Conservation (phyloP, 2,113 vertebrate genomes). For the Rostratula benghalensis region DNA sequence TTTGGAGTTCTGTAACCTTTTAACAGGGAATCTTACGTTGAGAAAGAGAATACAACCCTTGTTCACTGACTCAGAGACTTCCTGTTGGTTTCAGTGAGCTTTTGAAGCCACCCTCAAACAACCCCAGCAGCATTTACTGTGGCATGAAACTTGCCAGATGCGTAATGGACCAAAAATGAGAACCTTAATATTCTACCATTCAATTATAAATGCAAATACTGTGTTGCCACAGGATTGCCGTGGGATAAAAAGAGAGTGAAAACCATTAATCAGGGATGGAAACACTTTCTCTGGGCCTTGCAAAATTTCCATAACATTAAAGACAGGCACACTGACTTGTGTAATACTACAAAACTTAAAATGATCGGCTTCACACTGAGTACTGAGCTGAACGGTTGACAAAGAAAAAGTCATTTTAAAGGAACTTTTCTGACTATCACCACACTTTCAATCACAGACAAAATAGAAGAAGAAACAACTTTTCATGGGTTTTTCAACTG, state of each 20-base stretch:
- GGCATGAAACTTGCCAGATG: not conserved
- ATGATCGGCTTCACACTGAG: not conserved
- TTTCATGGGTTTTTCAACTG: not conserved
- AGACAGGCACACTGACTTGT: not conserved
- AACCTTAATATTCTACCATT: not conserved
- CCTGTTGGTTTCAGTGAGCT: not conserved
- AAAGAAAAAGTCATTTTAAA: not conserved
- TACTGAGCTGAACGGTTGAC: not conserved
- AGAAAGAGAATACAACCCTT: not conserved
- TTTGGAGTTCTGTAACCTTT: not conserved
- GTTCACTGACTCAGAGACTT: not conserved
- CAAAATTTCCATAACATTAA: not conserved
- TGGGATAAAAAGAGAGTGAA: not conserved
- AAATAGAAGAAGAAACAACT: not conserved
- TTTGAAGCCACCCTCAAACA: not conserved
- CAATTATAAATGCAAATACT: conserved; percentile 12
- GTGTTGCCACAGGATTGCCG: not conserved
- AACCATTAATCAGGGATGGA: not conserved
- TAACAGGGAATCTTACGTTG: not conserved
- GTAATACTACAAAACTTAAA: not conserved
- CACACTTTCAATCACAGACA: not conserved
- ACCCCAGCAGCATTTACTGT: not conserved
- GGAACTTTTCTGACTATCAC: not conserved
- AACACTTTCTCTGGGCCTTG: not conserved
- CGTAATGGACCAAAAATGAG: not conserved